Evolutionary conservation across 2,113 vertebrate species (phyloP), one percentile per base, ranked within the genome.

Genomic region (Oncorhynchus kisutch): DNA sequence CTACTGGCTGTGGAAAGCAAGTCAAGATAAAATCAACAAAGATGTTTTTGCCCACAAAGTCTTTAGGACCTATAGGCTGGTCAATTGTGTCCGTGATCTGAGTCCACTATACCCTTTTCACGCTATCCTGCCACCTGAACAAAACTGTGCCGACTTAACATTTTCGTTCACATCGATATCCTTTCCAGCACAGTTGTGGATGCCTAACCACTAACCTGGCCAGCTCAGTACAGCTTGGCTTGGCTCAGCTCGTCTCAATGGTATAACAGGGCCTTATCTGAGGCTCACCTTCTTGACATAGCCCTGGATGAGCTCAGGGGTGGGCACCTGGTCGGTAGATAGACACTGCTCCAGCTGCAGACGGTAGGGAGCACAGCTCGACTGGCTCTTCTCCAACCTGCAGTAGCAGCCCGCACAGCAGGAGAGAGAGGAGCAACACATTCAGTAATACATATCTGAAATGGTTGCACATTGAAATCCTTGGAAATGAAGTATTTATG

Each of bases 221-320:
- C 51, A 54, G 16, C 39, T 45, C 9, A 11, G 39, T 2, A 45
- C 8, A 11, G 9, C 39, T 12, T 45, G 39, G 9, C 39, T 12
- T 12, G 39, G 39, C 39, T 45, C 39, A 45, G 39, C 39, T 45
- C 39, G 2, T 45, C 39, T 45, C 39, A 45, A 2, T 45, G 11
- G 51, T 54, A 16, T 54, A 16, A 18, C 1, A 68, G 12, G 31
- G 1, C 67, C 18, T 31, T 68, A 39, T 68, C 13, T 71, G 29
- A 7, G 59, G 82, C 95, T 93, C 89, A 98, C 97, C 93, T 97
- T 97, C 82, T 98, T 97, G 84, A 98, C 88, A 80, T 98, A 96
- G 85, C 97, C 97, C 73, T 96, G 94, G 90, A 98, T 94, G 85
- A 96, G 92, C 86, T 96, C 96, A 3, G 95, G 87, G 85, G 94